These are phyloP conservation scores for Gephyroberyx darwinii DNA, from an alignment of 2,797 vertebrate species.

Conservation along the genomic window DNA sequence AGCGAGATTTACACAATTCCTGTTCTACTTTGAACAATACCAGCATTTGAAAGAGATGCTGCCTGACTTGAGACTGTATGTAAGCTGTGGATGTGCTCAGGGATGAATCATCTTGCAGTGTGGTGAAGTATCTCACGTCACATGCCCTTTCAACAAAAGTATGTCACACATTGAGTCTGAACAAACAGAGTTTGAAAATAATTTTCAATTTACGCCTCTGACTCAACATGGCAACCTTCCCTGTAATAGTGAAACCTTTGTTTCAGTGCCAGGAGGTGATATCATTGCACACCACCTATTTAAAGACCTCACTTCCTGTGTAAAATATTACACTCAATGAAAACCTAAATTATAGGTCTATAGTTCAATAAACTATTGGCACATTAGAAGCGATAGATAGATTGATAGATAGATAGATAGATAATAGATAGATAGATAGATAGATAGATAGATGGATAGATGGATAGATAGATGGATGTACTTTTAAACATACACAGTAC, in stretches of 20 bases:
- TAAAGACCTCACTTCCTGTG: too few relatives aligned
- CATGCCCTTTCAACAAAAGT: slow-evolving; percentile 37
- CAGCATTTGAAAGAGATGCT: neutral
- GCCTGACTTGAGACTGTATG: too few relatives aligned
- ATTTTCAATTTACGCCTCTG: slow-evolving; percentile 33
- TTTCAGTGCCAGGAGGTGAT: too few relatives aligned
- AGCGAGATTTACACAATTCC: neutral
- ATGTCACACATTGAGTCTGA: slow-evolving; percentile 32
- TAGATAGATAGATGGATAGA: slow-evolving; percentile 6
- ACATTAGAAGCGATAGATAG: too few relatives aligned
- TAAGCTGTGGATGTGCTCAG: neutral
- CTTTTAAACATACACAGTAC: neutral
- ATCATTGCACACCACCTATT: too few relatives aligned
- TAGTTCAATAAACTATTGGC: too few relatives aligned
- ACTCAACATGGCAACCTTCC: slow-evolving; percentile 24
- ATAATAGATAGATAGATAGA: neutral
- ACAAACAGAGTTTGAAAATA: slow-evolving; percentile 20
- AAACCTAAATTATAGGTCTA: too few relatives aligned
- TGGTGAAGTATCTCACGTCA: slow-evolving; percentile 10
- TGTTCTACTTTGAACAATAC: neutral
- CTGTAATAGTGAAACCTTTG: too few relatives aligned
- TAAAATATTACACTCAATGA: too few relatives aligned
- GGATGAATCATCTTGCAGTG: slow-evolving; percentile 24
- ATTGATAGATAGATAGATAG: too few relatives aligned
- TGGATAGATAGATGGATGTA: neutral